Percentiles rank a stretch among this genome's conserved stretches.
Evolutionary conservation across 2,797 vertebrate species (phyloP).

Genomic region (Lacerta agilis): DNA sequence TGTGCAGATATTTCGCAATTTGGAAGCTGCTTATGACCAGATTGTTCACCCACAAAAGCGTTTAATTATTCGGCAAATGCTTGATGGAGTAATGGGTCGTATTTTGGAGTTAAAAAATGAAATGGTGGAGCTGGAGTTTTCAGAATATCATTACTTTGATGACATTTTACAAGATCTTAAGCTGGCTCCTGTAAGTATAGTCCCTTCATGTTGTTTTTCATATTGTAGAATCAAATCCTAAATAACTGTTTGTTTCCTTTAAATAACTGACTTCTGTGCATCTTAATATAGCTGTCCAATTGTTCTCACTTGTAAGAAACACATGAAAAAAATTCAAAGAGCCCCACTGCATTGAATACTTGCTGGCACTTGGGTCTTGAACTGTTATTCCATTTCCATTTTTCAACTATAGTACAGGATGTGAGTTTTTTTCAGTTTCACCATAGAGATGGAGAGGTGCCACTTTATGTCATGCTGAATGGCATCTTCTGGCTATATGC

Average conservation of each 20-base stretch:
- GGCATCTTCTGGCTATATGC: neutral
- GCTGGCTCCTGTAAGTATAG: slow-evolving; percentile 80
- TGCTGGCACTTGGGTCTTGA: neutral
- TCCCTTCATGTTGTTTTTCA: neutral
- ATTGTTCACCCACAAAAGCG: slow-evolving; percentile 84
- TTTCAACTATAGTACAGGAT: neutral
- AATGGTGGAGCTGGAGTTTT: slow-evolving; percentile 84
- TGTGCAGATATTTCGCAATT: slow-evolving; percentile 79
- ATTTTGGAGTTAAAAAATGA: slow-evolving; percentile 87
- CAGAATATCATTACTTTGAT: slow-evolving; percentile 84
- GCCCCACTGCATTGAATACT: neutral
- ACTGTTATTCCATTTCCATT: neutral
- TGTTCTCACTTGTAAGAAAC: neutral
- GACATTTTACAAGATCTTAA: slow-evolving; percentile 82
- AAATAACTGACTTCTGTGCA: neutral
- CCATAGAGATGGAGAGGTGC: neutral
- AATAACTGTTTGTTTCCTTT: neutral
- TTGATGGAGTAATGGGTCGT: slow-evolving; percentile 86
- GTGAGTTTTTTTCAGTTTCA: too few relatives aligned
- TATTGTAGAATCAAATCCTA: neutral
- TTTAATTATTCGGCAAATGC: slow-evolving; percentile 71
- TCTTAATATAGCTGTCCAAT: neutral
- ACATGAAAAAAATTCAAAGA: neutral
- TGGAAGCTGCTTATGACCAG: slow-evolving; percentile 80
- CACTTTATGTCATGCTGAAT: neutral